phyloP scores from a whole-genome alignment of 1,140 invertebrate species.

The Pinna nobilis region DNA sequence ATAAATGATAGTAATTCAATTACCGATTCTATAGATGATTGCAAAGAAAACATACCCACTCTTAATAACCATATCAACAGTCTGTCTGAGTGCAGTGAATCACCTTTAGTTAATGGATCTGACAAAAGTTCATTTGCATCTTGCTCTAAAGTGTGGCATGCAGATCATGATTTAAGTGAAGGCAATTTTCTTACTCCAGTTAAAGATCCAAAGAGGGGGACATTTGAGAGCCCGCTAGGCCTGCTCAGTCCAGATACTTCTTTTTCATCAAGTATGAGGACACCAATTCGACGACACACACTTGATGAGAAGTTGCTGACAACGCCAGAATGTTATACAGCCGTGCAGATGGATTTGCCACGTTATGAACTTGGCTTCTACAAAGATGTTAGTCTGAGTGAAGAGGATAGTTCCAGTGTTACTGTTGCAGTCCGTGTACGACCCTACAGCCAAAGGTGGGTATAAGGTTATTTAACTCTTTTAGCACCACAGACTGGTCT shows the following conservation, averaged over 20 bases:
- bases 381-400: slow-evolving; percentile 38
- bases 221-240: background rate
- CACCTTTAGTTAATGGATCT: background rate
- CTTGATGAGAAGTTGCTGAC: slow-evolving; percentile 56
- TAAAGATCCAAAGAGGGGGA: slow-evolving; percentile 7
- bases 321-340: slow-evolving; percentile 70
- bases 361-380: slow-evolving; percentile 28
- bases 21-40: slow-evolving; percentile 3
- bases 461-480: no score
- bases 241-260: background rate
- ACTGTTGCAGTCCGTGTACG: slow-evolving; percentile 80
- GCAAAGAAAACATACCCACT: slow-evolving; percentile 6
- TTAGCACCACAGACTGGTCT: no score
- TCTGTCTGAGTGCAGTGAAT: background rate
- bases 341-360: slow-evolving; percentile 63
- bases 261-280: slow-evolving; percentile 24
- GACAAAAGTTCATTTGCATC: background rate
- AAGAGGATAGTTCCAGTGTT: slow-evolving; percentile 73
- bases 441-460: slow-evolving; percentile 78
- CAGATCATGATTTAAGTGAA: slow-evolving; percentile 13
- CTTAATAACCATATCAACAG: slow-evolving; percentile 10
- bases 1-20: slow-evolving; percentile 4
- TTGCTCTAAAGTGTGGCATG: background rate
- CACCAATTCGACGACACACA: slow-evolving; percentile 54
- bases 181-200: slow-evolving; percentile 43